Evolutionary conservation across 2,113 vertebrate genomes (phyloP).

Genomic region (Sinocyclocheilus grahami): DNA sequence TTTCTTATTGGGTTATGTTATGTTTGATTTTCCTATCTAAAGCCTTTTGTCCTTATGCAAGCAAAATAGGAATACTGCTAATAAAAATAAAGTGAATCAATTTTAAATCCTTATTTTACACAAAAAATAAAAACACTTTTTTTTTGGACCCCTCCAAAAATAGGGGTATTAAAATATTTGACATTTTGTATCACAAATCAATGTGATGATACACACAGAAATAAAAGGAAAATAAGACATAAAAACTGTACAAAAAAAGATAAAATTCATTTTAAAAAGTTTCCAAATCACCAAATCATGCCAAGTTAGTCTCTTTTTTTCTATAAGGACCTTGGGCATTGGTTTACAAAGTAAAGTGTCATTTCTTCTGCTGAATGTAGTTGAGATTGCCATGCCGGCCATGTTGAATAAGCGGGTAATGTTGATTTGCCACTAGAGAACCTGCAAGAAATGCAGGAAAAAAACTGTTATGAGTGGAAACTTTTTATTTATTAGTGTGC

Average conservation of each 20-base stretch:
- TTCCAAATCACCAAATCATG: slow-evolving; percentile 67
- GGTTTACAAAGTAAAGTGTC: slow-evolving; percentile 65
- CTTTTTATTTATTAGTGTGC: background rate
- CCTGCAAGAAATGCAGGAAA: slow-evolving; percentile 70
- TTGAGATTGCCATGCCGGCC: slow-evolving; percentile 89
- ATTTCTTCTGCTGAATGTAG: slow-evolving; percentile 94
- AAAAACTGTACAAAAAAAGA: slow-evolving; percentile 99
- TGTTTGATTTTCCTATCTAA: slow-evolving; percentile 85
- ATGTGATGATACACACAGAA: slow-evolving; percentile 82
- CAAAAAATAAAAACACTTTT: slow-evolving; percentile 96
- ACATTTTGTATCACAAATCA: slow-evolving; percentile 97
- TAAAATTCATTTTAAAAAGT: slow-evolving; percentile 90
- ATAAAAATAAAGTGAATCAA: slow-evolving; percentile 99
- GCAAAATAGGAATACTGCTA: slow-evolving; percentile 97
- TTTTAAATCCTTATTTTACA: slow-evolving; percentile 93
- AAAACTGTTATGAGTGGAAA: background rate
- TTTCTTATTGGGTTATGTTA: slow-evolving; percentile 80
- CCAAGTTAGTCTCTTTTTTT: slow-evolving; percentile 57
- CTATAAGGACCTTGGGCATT: slow-evolving; percentile 62
- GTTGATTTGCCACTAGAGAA: slow-evolving; percentile 86
- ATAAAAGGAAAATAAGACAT: slow-evolving; percentile 66
- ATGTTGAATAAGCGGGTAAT: slow-evolving; percentile 88
- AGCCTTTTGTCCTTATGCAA: slow-evolving; percentile 84
- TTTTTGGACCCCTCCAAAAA: slow-evolving; percentile 92
- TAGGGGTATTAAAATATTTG: slow-evolving; percentile 99